Evolutionary conservation across 2,888 invertebrate species (phyloP).

Genomic region (Microchrysa polita): DNA sequence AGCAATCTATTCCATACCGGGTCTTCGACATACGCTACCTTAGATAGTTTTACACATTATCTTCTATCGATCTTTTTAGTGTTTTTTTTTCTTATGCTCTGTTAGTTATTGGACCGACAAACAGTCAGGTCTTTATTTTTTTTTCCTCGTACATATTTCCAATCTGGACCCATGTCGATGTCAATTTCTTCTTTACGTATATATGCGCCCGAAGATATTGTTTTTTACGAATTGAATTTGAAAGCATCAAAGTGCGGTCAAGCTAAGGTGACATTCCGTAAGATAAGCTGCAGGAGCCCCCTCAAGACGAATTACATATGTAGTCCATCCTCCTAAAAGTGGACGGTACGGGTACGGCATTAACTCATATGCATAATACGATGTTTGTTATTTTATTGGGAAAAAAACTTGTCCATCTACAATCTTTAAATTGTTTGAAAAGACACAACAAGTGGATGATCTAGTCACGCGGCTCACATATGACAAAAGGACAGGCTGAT

Average conservation of each 20-base stretch:
- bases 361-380: no score
- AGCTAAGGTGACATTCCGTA: slow-evolving; percentile 31
- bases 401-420: not conserved
- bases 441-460: slow-evolving; percentile 22
- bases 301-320: not conserved
- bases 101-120: not conserved
- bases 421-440: slow-evolving; percentile 7
- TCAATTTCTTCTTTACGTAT: not conserved
- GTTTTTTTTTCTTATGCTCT: slow-evolving; percentile 3
- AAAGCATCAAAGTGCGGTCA: not conserved
- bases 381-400: no score
- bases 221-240: not conserved
- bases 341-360: slow-evolving; percentile 1
- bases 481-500: not conserved
- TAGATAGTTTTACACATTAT: slow-evolving; percentile 20
- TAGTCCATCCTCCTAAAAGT: not conserved
- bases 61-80: slow-evolving; percentile 21
- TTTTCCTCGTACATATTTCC: no score
- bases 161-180: not conserved
- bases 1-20: not conserved
- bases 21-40: not conserved
- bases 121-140: not conserved
- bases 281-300: slow-evolving; percentile 21
- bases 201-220: slow-evolving; percentile 1
- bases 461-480: not conserved